Evolutionary conservation across 2,888 invertebrate genomes (phyloP), one percentile per base, ranked within the genome.

Genomic region (Macrostomum cliftonense): DNA sequence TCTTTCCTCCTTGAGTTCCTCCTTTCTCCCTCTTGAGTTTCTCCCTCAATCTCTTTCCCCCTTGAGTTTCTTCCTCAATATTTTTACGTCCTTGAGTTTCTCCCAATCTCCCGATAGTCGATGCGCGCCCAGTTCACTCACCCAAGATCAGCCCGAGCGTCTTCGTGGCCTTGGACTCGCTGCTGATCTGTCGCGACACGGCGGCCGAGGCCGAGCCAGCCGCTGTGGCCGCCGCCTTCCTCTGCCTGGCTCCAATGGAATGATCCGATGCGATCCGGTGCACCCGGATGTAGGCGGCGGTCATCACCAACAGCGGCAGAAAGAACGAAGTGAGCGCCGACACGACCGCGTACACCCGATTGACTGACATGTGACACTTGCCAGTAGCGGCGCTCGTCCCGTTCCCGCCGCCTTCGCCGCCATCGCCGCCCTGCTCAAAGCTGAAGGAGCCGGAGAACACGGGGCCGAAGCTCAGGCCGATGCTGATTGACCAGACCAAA

Each of bases 71-170:
- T n/a, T n/a, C n/a, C n/a, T n/a, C n/a, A n/a, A n/a, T n/a, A n/a
- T n/a, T n/a, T n/a, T n/a, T n/a, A n/a, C n/a, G n/a, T n/a, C n/a
- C n/a, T n/a, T n/a, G n/a, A n/a, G n/a, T n/a, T n/a, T n/a, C n/a
- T n/a, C n/a, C n/a, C n/a, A n/a, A n/a, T n/a, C n/a, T n/a, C n/a
- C n/a, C n/a, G n/a, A n/a, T n/a, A n/a, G n/a, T n/a, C 28, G 28
- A 28, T 28, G 28, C 28, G 9, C 4, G 28, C 9, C 28, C 5
- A n/a, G n/a, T n/a, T 65, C 89, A 89, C 9, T 86, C 85, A 60
- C 84, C 85, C 88, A 89, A 88, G 54, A 89, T 88, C 55, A 89
- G 87, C 46, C 91, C 91, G 54, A 91, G 75, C 0, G 91, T 91
- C n/a, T 88, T 88, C 54, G 87, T 88, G 16, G 91, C 91, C 70